Evolutionary conservation across 1,140 invertebrate species (phyloP), one percentile per base, ranked within the genome.

Genomic region (Euwallacea fornicatus): DNA sequence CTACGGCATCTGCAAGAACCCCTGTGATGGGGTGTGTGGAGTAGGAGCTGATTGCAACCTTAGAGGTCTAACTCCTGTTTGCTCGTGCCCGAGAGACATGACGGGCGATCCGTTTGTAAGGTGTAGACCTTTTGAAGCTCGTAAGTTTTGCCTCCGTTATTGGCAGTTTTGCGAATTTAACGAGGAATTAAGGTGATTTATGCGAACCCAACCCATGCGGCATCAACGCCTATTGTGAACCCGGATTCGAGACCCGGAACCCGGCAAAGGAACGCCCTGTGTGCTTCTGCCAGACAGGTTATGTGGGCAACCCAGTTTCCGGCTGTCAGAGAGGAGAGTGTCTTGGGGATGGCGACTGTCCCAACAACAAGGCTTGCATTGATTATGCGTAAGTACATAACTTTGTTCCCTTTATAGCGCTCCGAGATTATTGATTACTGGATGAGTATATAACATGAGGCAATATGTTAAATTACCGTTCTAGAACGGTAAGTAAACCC

Each of bases 191-290:
- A 91, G 92, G 86, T 76, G 93, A 95, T 78, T 84, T 94, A 0
- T 95, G 93, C 77, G 86, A 88, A 58, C 92, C 92, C 0, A 94
- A 94, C 82, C 92, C 93, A 13, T 96, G 93, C 76, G 94, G 94
- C 2, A 81, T 78, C 0, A 93, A 94, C 78, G 93, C 94, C 11
- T 85, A 90, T 64, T 96, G 94, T 76, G 87, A 88, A 41, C 91
- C 92, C 0, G 93, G 93, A 2, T 88, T 90, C 76, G 93, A 95
- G 77, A 90, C 89, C 62, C 88, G 88, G 0, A 90, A 91, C 21
- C 64, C 71, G n/a, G 43, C 65, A 7, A 89, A 90, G 60, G 91
- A 94, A 77, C 85, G 93, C 11, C 93, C 93, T 1, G 91, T 93
- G 7, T 93, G 91, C 76, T 93, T 91, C 0, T 95, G 93, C 78